Percentiles rank a stretch among this genome's conserved stretches.
Evolutionary conservation across 1,140 invertebrate genomes (phyloP).

Genomic region (Drosophila subpulchrella): DNA sequence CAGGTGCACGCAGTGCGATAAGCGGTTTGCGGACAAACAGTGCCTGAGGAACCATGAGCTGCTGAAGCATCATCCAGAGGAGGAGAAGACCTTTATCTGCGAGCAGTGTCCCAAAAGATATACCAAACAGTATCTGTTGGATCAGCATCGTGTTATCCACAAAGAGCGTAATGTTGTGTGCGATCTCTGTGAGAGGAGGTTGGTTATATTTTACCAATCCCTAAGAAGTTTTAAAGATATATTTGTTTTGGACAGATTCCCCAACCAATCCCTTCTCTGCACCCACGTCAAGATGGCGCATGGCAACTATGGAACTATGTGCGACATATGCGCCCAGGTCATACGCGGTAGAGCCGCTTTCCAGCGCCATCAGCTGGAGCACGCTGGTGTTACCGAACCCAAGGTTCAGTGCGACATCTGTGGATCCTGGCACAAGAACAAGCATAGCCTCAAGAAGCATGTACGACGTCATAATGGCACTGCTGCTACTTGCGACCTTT

Average conservation of each 20-base stretch:
- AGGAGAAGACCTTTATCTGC: slow-evolving; percentile 70
- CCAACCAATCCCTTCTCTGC: slow-evolving; percentile 58
- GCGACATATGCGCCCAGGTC: slow-evolving; percentile 80
- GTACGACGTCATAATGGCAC: slow-evolving; percentile 65
- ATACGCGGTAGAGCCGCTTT: slow-evolving; percentile 71
- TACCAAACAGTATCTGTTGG: slow-evolving; percentile 73
- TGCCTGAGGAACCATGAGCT: slow-evolving; percentile 77
- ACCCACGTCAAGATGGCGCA: slow-evolving; percentile 70
- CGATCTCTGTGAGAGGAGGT: slow-evolving; percentile 66
- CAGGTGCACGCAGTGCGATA: slow-evolving; percentile 69
- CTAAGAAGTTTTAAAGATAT: neutral
- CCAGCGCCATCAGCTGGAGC: slow-evolving; percentile 74
- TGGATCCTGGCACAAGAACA: slow-evolving; percentile 81
- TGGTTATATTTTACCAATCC: neutral
- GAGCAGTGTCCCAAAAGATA: slow-evolving; percentile 69
- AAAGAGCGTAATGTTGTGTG: slow-evolving; percentile 68
- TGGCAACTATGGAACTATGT: slow-evolving; percentile 73
- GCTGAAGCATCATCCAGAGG: slow-evolving; percentile 72
- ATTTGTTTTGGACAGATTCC: slow-evolving; percentile 32
- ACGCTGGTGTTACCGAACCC: slow-evolving; percentile 66
- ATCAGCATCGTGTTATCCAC: slow-evolving; percentile 72
- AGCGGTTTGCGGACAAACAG: slow-evolving; percentile 75
- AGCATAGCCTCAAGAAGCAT: slow-evolving; percentile 77
- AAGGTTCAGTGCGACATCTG: slow-evolving; percentile 82
- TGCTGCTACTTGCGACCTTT: slow-evolving; percentile 65